phyloP scores from a whole-genome alignment of 2,888 invertebrate species.

The Pristionchus japonicus region DNA sequence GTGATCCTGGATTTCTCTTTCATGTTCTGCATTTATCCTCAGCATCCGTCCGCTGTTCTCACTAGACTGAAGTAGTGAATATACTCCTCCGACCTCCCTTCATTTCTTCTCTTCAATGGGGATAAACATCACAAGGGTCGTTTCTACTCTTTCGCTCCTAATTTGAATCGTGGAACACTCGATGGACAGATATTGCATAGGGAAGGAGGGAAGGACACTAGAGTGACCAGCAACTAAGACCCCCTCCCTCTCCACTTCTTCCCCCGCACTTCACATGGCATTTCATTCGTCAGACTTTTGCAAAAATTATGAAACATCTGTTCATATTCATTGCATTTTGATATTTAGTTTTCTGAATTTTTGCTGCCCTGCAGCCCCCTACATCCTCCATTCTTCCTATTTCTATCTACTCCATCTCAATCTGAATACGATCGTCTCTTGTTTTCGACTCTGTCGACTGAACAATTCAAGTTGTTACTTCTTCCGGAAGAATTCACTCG shows the following conservation, averaged over 20 bases:
- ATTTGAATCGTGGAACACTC: constrained; percentile 19
- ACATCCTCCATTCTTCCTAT: background rate
- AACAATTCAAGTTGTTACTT: background rate
- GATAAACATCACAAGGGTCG: background rate
- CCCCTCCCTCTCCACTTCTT: background rate
- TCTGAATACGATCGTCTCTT: background rate
- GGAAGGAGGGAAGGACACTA: no score
- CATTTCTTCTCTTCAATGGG: background rate
- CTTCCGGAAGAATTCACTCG: constrained; percentile 23
- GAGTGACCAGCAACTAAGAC: background rate
- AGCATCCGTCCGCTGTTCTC: background rate
- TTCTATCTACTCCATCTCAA: background rate
- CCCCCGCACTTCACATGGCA: background rate
- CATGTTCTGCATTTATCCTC: no score
- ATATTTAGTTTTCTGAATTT: background rate
- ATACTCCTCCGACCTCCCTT: background rate
- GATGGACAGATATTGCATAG: background rate
- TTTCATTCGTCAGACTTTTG: background rate
- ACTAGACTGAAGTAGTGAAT: background rate
- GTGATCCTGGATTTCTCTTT: no score
- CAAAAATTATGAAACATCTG: background rate
- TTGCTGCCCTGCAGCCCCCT: background rate
- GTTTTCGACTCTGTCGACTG: background rate
- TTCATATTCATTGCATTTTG: background rate
- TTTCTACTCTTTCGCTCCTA: no score